A percentile compares a stretch with the other conserved stretches of the same genome.
Conservation (phyloP, 2,888 invertebrate genomes). For the Tinea trinotella region DNA sequence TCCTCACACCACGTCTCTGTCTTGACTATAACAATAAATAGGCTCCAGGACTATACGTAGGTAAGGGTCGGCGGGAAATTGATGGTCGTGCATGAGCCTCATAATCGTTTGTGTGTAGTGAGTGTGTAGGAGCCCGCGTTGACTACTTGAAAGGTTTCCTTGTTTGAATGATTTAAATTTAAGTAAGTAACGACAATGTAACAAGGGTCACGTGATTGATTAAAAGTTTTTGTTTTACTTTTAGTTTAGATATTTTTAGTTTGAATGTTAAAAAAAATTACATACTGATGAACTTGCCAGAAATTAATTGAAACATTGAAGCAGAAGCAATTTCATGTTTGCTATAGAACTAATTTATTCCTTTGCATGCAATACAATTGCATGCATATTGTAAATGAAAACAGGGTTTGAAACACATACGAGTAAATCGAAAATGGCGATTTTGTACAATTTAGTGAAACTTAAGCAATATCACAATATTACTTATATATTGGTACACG, state of each 20-base stretch:
- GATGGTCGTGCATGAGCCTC: constrained; percentile 7
- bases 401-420: no score
- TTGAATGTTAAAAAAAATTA: no score
- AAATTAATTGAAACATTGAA: no score
- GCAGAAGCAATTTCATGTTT: no score
- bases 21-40: constrained; percentile 11
- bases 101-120: constrained; percentile 15
- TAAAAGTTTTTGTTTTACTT: neutral
- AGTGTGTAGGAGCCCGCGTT: neutral
- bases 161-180: constrained; percentile 1
- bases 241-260: neutral
- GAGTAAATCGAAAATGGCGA: no score
- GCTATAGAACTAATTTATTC: no score
- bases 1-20: constrained; percentile 9
- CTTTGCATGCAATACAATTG: no score
- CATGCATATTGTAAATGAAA: no score
- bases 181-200: neutral
- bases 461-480: no score
- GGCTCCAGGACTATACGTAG: constrained; percentile 1
- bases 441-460: no score
- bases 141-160: constrained; percentile 5
- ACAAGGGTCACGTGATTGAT: neutral
- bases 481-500: no score
- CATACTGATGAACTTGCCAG: no score
- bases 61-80: constrained; percentile 14